phyloP scores from a whole-genome alignment of 2,888 invertebrate species.

The Mellilla xanthometata region DNA sequence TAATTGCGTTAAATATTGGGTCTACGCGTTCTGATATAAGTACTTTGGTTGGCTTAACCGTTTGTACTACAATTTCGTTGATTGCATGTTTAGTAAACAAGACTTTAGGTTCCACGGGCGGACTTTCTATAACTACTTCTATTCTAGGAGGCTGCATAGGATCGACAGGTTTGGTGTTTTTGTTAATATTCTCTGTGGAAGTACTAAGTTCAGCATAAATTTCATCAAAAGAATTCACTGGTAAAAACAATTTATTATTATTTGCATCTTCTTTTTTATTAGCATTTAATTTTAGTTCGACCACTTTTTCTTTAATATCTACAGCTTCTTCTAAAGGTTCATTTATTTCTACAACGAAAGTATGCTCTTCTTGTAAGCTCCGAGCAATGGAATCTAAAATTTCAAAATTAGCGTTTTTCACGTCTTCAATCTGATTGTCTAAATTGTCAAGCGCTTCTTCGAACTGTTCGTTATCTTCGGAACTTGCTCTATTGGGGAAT shows the following conservation, averaged over 20 bases:
- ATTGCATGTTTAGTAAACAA: conserved; percentile 40
- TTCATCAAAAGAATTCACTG: conserved; percentile 71
- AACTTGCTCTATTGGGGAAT: conserved; percentile 56
- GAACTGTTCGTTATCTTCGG: conserved; percentile 74
- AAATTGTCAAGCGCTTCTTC: conserved; percentile 76
- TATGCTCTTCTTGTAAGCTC: conserved; percentile 68
- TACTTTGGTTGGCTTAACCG: conserved; percentile 40
- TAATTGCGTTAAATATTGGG: conserved; percentile 43
- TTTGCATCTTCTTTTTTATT: conserved; percentile 52
- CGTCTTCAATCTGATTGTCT: conserved; percentile 62
- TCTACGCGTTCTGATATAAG: conserved; percentile 45
- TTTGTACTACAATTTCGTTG: conserved; percentile 38
- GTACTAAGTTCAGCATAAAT: conserved; percentile 65
- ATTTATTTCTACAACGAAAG: conserved; percentile 47
- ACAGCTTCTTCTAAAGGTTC: conserved; percentile 23
- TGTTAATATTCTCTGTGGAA: conserved; percentile 16
- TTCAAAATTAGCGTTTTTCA: conserved; percentile 67
- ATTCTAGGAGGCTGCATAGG: not conserved
- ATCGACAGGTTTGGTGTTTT: conserved; percentile 6
- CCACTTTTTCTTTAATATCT: conserved; percentile 47
- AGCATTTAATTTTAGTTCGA: conserved; percentile 24
- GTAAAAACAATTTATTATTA: conserved; percentile 62
- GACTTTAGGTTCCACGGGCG: conserved; percentile 19
- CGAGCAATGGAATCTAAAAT: conserved; percentile 72
- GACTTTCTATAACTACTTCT: conserved; percentile 2